phyloP scores from a whole-genome alignment of 1,140 invertebrate species.

The Hestina assimilis region DNA sequence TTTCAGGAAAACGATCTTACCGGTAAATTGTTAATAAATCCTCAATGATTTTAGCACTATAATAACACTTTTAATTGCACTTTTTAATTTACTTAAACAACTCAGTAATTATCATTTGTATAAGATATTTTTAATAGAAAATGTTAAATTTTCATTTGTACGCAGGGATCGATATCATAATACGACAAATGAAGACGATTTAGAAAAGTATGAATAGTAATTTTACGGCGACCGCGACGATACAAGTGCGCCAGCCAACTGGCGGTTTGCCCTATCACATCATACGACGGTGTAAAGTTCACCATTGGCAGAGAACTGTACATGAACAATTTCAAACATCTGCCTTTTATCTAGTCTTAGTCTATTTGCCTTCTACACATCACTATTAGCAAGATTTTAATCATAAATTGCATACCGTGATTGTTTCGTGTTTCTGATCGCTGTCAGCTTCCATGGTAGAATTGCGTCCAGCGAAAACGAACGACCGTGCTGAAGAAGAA shows the following conservation, averaged over 20 bases:
- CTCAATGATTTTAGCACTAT: constrained; percentile 11
- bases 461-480: constrained; percentile 34
- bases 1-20: constrained; percentile 19
- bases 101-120: background rate
- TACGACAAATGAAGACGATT: background rate
- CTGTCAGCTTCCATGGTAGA: constrained; percentile 28
- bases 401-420: constrained; percentile 31
- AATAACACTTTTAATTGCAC: background rate
- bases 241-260: constrained; percentile 62
- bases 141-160: background rate
- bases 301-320: constrained; percentile 33
- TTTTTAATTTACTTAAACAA: constrained; percentile 2
- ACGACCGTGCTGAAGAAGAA: constrained; percentile 31
- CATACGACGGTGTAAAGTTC: constrained; percentile 58
- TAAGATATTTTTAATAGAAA: background rate
- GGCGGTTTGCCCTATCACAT: constrained; percentile 66
- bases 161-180: background rate
- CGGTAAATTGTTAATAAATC: constrained; percentile 1
- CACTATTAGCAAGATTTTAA: constrained; percentile 5
- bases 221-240: constrained; percentile 43
- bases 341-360: constrained; percentile 12
- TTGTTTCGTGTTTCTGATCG: constrained; percentile 24
- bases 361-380: background rate
- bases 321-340: constrained; percentile 17
- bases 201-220: constrained; percentile 4